phyloP scores from a whole-genome alignment of 1,140 invertebrate genomes.

The Lepidurus couesii region DNA sequence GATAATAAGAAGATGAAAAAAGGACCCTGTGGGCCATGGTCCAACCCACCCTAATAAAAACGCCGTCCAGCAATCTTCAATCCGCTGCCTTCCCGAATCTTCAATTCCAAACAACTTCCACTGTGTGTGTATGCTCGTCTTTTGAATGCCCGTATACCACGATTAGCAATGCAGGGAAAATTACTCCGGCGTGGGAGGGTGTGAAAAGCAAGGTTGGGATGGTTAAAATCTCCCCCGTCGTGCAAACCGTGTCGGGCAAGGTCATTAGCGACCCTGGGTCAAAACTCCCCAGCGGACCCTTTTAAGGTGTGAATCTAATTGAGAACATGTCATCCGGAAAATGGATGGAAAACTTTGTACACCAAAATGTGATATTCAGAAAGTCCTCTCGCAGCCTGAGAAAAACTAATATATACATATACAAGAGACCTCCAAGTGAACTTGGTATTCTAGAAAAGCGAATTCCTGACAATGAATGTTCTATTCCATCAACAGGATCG shows the following conservation, averaged over 20 bases:
- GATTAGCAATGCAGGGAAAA: not conserved
- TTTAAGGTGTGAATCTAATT: not conserved
- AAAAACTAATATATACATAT: slow-evolving; percentile 10
- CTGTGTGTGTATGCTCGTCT: not conserved
- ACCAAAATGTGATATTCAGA: not conserved
- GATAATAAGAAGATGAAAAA: not conserved
- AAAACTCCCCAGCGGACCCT: not conserved
- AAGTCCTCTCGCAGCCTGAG: not conserved
- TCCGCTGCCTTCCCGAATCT: not conserved
- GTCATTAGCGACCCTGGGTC: slow-evolving; percentile 20
- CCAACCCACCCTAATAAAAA: slow-evolving; percentile 19
- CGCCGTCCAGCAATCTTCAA: not conserved
- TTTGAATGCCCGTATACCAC: not conserved
- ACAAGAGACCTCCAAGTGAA: not conserved
- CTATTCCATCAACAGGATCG: too few species aligned
- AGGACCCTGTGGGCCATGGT: not conserved
- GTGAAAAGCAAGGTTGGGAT: not conserved
- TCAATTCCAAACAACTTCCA: not conserved
- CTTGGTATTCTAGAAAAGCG: too few species aligned
- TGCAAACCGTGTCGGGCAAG: not conserved
- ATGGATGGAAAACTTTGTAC: not conserved
- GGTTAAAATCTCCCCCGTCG: not conserved
- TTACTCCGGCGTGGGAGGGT: not conserved
- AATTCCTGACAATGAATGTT: too few species aligned
- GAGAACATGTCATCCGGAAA: slow-evolving; percentile 17